A percentile compares a stretch with the other conserved stretches of the same genome.
Conservation (phyloP, 2,797 vertebrate genomes). For the Melanotaenia parkinsoni region DNA sequence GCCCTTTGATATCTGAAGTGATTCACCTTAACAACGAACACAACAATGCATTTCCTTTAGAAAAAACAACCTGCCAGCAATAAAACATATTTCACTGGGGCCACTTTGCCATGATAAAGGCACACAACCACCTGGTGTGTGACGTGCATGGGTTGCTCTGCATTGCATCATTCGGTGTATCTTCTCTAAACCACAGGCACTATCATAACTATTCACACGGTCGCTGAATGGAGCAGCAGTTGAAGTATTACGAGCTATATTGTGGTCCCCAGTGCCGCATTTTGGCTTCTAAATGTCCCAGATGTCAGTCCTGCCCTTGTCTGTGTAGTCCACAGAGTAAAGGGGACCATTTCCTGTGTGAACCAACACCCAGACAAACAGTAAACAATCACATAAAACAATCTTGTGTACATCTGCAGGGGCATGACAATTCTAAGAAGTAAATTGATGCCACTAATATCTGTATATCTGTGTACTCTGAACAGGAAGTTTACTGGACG, state of each 20-base stretch:
- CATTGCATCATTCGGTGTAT: slow-evolving; percentile 67
- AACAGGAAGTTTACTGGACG: slow-evolving; percentile 84
- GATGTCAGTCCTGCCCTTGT: slow-evolving; percentile 70
- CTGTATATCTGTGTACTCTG: slow-evolving; percentile 75
- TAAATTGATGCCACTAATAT: slow-evolving; percentile 80
- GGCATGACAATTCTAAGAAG: slow-evolving; percentile 73
- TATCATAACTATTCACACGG: slow-evolving; percentile 49
- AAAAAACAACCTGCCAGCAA: neutral
- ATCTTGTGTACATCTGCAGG: slow-evolving; percentile 71
- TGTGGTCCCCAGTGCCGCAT: slow-evolving; percentile 50
- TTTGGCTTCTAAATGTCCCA: slow-evolving; percentile 58
- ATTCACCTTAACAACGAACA: slow-evolving; percentile 33
- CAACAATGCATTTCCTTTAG: neutral
- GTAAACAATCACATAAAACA: slow-evolving; percentile 71
- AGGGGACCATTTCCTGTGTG: slow-evolving; percentile 81
- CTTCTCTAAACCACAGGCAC: slow-evolving; percentile 35
- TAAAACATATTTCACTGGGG: neutral
- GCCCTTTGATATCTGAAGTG: slow-evolving; percentile 38
- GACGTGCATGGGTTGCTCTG: slow-evolving; percentile 41
- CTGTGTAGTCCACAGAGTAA: slow-evolving; percentile 71
- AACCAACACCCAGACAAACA: slow-evolving; percentile 80
- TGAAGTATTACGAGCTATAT: slow-evolving; percentile 15
- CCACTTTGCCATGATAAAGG: slow-evolving; percentile 2
- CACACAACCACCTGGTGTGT: slow-evolving; percentile 41
- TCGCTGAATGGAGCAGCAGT: slow-evolving; percentile 35